These are phyloP conservation scores for Sigmodon hispidus DNA, from an alignment of 2,113 vertebrate species.

Conservation along the genomic window DNA sequence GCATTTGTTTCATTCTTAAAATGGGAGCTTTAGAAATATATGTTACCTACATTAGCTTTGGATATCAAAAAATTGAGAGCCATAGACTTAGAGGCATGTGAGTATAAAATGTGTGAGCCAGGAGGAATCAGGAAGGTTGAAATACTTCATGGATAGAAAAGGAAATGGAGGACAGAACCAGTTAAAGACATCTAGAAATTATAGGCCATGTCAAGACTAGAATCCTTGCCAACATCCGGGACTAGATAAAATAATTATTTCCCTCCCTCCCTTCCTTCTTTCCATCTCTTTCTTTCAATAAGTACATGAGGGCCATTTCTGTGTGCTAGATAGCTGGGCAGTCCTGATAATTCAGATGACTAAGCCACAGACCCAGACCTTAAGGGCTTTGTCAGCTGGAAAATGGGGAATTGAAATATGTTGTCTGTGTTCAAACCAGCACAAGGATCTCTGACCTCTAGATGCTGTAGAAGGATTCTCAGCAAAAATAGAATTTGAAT, in stretches of 20 bases:
- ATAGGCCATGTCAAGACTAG: neutral
- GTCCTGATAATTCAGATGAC: neutral
- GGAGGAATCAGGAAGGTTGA: conserved; percentile 34
- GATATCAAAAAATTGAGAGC: conserved; percentile 20
- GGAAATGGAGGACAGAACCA: conserved; percentile 52
- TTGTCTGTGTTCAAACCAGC: neutral
- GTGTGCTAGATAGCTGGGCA: neutral
- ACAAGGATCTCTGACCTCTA: neutral
- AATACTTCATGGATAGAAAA: conserved; percentile 29
- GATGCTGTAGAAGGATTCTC: neutral
- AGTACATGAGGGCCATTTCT: neutral
- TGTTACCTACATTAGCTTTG: neutral
- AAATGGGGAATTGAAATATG: neutral
- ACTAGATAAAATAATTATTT: neutral
- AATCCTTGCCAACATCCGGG: conserved; percentile 37
- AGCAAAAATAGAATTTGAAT: neutral
- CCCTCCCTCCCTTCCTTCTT: too few species aligned
- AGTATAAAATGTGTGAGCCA: conserved; percentile 43
- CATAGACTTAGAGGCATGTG: conserved; percentile 12
- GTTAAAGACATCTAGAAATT: conserved; percentile 19
- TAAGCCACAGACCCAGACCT: neutral
- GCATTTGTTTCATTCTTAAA: neutral
- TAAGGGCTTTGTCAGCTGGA: neutral
- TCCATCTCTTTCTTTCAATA: neutral
- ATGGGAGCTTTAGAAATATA: conserved; percentile 7